These are phyloP conservation scores for Meriones unguiculatus DNA, from an alignment of 2,113 vertebrate genomes.

Conservation along the genomic window DNA sequence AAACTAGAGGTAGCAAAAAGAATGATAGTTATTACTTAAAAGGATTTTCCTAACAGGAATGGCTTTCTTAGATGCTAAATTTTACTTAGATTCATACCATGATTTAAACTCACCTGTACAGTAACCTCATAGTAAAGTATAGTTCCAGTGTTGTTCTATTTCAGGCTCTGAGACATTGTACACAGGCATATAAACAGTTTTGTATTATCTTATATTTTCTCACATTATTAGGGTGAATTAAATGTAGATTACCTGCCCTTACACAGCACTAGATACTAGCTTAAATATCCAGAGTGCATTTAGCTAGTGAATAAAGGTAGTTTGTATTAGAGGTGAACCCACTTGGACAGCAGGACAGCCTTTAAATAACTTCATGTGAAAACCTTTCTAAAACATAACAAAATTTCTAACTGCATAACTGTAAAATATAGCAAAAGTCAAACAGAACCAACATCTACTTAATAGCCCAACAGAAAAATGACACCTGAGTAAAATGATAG, in stretches of 20 bases:
- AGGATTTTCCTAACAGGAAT: background rate
- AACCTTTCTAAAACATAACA: background rate
- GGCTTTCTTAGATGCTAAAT: background rate
- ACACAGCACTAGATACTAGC: background rate
- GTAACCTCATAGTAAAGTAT: background rate
- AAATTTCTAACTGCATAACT: background rate
- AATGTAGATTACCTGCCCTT: background rate
- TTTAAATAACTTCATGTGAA: slow-evolving; percentile 40
- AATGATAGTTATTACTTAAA: background rate
- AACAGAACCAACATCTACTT: slow-evolving; percentile 20
- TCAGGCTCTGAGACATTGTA: background rate
- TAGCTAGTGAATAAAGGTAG: background rate
- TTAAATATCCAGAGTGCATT: background rate
- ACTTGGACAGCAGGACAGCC: background rate
- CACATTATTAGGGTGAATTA: slow-evolving; percentile 3
- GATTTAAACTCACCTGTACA: background rate
- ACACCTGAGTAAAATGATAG: background rate
- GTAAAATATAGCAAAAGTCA: slow-evolving; percentile 29
- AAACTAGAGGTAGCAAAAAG: background rate
- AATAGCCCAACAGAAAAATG: background rate
- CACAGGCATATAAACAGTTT: background rate
- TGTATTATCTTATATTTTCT: background rate
- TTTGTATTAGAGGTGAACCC: background rate
- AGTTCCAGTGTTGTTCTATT: background rate
- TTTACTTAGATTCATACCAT: background rate